Base-by-base conservation (phyloP, 2,888 invertebrate species). In the Tenthredo livida region DNA sequence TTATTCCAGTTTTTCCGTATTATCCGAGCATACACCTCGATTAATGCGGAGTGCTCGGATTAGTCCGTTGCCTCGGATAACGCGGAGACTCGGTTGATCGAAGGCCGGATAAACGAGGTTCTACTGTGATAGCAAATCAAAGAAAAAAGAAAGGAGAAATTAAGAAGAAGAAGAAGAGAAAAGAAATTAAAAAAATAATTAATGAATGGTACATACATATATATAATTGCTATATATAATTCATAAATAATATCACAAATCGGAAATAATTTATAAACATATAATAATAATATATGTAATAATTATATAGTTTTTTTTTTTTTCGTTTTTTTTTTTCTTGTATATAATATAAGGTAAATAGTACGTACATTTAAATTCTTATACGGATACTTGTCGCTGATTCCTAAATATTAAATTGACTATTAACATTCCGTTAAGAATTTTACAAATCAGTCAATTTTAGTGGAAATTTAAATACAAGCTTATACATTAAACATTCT, bases 371-470 rank as follows among this genome's bases (percentile, higher is more conserved):
- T 78, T 12, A 80, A 80, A 12, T 43, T 73, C 50, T 80, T 80
- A 80, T 40, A 80, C 80, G 80, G 83, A 83, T 83, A 83, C 65
- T 83, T 83, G 70, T 83, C 83, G 47, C 65, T 83, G 47, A 21
- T 43, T 43, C 29, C n/a, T 72, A 72, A 40, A 43, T 73, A 73
- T 73, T 73, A 80, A 80, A 80, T 80, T 80, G 80, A 80, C 80
- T 80, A 58, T 65, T 77, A 89, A 91, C 91, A 92, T 92, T 90
- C 90, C 90, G 90, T 89, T 89, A 90, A 92, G 91, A 92, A 92
- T 91, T 91, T 92, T 90, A 91, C 90, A 92, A 90, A 90, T 92
- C 92, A 92, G 92, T 92, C 92, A 91, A 90, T 90, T 90, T 87
- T 88, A 88, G 37, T 77, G 77, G 77, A 90, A 88, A 87, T 89